These are phyloP conservation scores for Masnerella sp. DNA, from an alignment of 2,888 invertebrate species.

Conservation along the genomic window DNA sequence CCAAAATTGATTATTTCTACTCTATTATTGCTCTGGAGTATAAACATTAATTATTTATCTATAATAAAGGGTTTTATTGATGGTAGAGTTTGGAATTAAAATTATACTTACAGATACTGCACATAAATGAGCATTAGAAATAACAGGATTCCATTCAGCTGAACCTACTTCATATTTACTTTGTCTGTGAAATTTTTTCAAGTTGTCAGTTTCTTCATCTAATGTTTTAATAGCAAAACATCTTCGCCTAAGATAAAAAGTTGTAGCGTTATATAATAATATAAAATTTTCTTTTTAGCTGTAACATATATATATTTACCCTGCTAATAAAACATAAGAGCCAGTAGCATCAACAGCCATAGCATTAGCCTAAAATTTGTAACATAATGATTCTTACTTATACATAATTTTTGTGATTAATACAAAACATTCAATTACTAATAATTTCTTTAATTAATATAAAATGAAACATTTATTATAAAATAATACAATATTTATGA, in stretches of 20 bases:
- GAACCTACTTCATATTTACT: constrained; percentile 96
- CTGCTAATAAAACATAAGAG: constrained; percentile 90
- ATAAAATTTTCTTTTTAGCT: neutral
- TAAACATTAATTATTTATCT: too few relatives aligned
- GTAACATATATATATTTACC: constrained; percentile 78
- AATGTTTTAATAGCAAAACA: constrained; percentile 90
- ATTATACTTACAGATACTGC: constrained; percentile 87
- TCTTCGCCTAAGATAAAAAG: constrained; percentile 80
- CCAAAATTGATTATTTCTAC: constrained; percentile 92
- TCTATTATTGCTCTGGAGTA: constrained; percentile 91
- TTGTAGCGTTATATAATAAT: too few relatives aligned
- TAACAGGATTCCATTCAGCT: constrained; percentile 94
- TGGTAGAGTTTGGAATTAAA: constrained; percentile 1
- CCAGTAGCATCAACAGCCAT: constrained; percentile 95
- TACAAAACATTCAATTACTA: constrained; percentile 12
- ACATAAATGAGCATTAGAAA: constrained; percentile 87
- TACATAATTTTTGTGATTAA: constrained; percentile 9
- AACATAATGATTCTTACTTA: neutral
- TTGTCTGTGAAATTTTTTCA: constrained; percentile 89
- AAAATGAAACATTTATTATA: neutral
- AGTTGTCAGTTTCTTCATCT: constrained; percentile 83
- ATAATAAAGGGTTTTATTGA: neutral
- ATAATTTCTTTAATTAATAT: neutral
- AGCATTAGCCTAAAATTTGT: constrained; percentile 85
- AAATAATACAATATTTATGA: neutral